phyloP scores from a whole-genome alignment of 2,797 vertebrate genomes.

The Lithobates pipiens region DNA sequence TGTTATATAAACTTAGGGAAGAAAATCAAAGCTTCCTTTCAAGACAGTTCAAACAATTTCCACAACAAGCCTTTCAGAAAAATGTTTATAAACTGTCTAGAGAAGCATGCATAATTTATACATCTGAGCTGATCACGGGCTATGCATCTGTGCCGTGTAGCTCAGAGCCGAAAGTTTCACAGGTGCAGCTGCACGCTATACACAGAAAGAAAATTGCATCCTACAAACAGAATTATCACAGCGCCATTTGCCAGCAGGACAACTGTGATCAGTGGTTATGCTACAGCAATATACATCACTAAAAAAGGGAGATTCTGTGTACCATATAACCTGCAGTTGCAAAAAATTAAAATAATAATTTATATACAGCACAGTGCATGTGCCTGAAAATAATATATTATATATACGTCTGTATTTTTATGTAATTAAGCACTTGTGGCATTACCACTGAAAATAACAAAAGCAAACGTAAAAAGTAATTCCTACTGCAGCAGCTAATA shows the following conservation, averaged over 20 bases:
- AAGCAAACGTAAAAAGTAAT: neutral
- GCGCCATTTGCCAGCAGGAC: slow-evolving; percentile 8
- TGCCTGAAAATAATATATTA: neutral
- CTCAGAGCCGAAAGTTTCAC: neutral
- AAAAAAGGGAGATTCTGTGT: neutral
- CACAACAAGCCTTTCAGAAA: slow-evolving; percentile 4
- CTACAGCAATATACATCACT: neutral
- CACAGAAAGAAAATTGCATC: slow-evolving; percentile 4
- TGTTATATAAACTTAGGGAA: neutral
- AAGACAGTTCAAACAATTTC: slow-evolving; percentile 13
- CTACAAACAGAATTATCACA: slow-evolving; percentile 14
- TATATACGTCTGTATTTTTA: neutral
- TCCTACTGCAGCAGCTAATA: neutral
- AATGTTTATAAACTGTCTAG: slow-evolving; percentile 25
- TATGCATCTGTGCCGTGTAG: slow-evolving; percentile 30
- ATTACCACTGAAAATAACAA: neutral
- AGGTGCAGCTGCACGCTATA: slow-evolving; percentile 34
- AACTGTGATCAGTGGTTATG: slow-evolving; percentile 19
- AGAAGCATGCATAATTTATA: slow-evolving; percentile 36
- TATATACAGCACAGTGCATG: neutral
- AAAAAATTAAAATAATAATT: neutral
- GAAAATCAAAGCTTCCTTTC: neutral
- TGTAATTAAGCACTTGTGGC: neutral
- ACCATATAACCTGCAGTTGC: neutral
- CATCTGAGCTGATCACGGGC: slow-evolving; percentile 5